A percentile compares a stretch with the other conserved stretches of the same genome.
These are phyloP conservation scores for Lypha dubia DNA, from an alignment of 2,888 invertebrate species.

Conservation along the genomic window DNA sequence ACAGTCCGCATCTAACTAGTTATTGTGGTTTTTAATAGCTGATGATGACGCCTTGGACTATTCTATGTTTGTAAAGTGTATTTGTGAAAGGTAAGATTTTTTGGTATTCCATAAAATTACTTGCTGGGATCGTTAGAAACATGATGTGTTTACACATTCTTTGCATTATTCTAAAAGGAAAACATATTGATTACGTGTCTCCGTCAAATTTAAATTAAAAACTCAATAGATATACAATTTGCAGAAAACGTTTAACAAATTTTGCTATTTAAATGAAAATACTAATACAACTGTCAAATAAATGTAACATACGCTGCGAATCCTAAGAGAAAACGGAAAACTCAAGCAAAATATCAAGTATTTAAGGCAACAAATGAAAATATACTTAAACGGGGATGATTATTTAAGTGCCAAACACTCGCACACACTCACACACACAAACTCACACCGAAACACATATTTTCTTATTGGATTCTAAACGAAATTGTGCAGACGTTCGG, in stretches of 20 bases:
- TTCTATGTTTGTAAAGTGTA: too few species aligned
- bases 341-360: neutral
- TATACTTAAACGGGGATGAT: conserved; percentile 42
- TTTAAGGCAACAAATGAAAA: conserved; percentile 36
- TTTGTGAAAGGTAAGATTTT: too few species aligned
- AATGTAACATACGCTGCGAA: conserved; percentile 41
- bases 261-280: conserved; percentile 42
- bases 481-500: conserved; percentile 16
- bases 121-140: conserved; percentile 7
- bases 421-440: too few species aligned
- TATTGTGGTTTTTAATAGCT: too few species aligned
- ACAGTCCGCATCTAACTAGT: too few species aligned
- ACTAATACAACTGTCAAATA: conserved; percentile 66
- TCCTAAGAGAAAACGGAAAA: neutral
- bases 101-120: neutral
- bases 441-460: neutral
- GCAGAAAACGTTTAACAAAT: conserved; percentile 39
- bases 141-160: conserved; percentile 43
- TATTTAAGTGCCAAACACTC: conserved; percentile 13
- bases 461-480: neutral
- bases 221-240: conserved; percentile 21
- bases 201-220: conserved; percentile 63
- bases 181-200: conserved; percentile 58
- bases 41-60: too few species aligned
- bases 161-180: conserved; percentile 4